Conservation (phyloP, 2,888 invertebrate species). For the Cryptophagus acutangulus region DNA sequence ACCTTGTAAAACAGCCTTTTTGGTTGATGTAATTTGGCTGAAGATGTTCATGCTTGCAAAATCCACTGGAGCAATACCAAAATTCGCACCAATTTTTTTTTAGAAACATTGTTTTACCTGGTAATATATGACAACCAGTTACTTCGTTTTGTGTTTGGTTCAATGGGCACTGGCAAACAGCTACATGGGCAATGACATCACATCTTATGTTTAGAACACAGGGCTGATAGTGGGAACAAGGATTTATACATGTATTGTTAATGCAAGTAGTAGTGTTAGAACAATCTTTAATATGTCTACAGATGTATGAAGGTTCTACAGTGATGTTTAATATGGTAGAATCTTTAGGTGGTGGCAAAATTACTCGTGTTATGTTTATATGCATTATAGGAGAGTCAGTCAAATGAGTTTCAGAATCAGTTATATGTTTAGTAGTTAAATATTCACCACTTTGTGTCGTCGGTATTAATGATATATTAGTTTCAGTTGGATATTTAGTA, state of each 20-base stretch:
- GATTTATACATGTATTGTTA: constrained; percentile 50
- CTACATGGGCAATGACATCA: constrained; percentile 51
- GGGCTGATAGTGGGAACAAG: constrained; percentile 49
- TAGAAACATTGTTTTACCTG: constrained; percentile 52
- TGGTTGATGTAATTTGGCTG: constrained; percentile 19
- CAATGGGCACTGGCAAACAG: constrained; percentile 56
- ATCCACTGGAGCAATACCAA: constrained; percentile 4
- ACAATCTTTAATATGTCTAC: constrained; percentile 41
- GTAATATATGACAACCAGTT: constrained; percentile 54
- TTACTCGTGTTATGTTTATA: no score
- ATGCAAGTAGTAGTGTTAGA: constrained; percentile 49
- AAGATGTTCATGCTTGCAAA: constrained; percentile 14
- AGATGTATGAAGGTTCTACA: constrained; percentile 4
- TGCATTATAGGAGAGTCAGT: no score
- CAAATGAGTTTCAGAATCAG: not conserved
- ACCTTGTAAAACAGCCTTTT: constrained; percentile 35
- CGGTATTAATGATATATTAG: not conserved
- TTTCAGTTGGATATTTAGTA: constrained; percentile 3
- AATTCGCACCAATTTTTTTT: not conserved
- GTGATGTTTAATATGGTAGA: not conserved
- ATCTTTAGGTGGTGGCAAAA: not conserved
- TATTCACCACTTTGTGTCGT: not conserved
- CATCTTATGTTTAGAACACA: constrained; percentile 49
- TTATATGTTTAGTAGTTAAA: constrained; percentile 1
- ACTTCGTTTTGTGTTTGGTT: constrained; percentile 40